Evolutionary conservation across 2,888 invertebrate genomes (phyloP).

Genomic region (Bombyx huttoni): DNA sequence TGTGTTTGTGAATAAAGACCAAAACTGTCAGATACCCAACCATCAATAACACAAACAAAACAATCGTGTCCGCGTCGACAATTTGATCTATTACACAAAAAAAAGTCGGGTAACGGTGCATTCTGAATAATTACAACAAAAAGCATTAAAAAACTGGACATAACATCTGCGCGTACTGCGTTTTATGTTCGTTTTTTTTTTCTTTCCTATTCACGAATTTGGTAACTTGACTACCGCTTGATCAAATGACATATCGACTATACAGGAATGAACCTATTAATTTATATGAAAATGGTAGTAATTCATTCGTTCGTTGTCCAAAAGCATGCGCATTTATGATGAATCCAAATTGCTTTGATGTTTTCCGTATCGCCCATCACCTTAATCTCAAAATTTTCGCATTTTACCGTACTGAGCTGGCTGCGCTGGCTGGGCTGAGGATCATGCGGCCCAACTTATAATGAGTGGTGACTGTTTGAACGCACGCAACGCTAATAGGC

Average conservation of each 20-base stretch:
- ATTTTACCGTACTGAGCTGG: no score
- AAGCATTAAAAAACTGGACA: slow-evolving; percentile 49
- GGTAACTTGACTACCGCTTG: slow-evolving; percentile 42
- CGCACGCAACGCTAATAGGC: no score
- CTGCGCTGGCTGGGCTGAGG: no score
- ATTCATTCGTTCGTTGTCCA: no score
- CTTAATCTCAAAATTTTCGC: no score
- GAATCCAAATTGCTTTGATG: no score
- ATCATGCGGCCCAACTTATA: no score
- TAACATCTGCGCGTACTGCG: slow-evolving; percentile 53
- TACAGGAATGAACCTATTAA: slow-evolving; percentile 7
- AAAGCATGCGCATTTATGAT: no score
- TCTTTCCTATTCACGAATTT: slow-evolving; percentile 28
- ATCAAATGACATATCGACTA: slow-evolving; percentile 33
- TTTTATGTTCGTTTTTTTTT: slow-evolving; percentile 51
- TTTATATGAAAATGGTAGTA: not conserved
- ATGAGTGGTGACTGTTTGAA: no score
- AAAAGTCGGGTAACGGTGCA: slow-evolving; percentile 40
- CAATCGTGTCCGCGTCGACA: slow-evolving; percentile 23
- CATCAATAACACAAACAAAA: slow-evolving; percentile 19
- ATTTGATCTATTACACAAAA: slow-evolving; percentile 33
- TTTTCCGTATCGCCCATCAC: no score
- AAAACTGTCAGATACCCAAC: not conserved
- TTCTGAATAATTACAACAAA: slow-evolving; percentile 40
- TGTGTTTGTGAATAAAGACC: not conserved